A percentile compares a stretch with the other conserved stretches of the same genome.
These are phyloP conservation scores for Carollia perspicillata DNA, from an alignment of 2,113 vertebrate genomes.

Conservation along the genomic window DNA sequence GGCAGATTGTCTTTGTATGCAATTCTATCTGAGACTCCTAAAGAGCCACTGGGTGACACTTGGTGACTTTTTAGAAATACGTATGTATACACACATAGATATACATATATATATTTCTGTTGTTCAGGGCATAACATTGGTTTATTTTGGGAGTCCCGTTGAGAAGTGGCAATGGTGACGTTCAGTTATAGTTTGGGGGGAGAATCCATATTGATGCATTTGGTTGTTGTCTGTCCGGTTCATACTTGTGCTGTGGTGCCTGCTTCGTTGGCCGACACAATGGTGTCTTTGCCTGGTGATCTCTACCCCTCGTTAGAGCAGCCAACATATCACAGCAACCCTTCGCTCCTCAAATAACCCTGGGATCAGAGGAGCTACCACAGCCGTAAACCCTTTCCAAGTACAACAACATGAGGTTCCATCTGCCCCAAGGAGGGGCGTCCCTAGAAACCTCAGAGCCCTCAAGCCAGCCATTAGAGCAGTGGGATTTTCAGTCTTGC, in stretches of 20 bases:
- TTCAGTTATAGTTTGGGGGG: not conserved
- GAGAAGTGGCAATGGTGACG: not conserved
- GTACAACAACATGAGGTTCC: not conserved
- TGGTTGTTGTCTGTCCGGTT: not conserved
- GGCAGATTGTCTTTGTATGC: not conserved
- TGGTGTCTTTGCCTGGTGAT: not conserved
- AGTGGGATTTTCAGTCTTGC: constrained; percentile 43
- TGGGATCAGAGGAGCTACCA: not conserved
- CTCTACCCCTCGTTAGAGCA: not conserved
- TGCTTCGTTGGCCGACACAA: not conserved
- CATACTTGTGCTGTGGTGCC: not conserved
- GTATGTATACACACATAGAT: not conserved
- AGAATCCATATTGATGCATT: not conserved
- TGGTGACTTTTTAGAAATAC: not conserved
- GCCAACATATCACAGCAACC: not conserved
- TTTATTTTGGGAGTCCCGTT: not conserved
- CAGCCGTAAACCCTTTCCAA: constrained; percentile 11
- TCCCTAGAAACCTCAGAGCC: not conserved
- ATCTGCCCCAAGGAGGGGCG: not conserved
- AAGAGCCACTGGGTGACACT: not conserved
- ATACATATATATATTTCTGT: not conserved
- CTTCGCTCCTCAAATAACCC: not conserved
- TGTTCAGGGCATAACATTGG: not conserved
- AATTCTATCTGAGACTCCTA: constrained; percentile 2
- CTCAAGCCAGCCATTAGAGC: not conserved